Evolutionary conservation across 2,113 vertebrate species (phyloP).

Genomic region (Anoplopoma fimbria): DNA sequence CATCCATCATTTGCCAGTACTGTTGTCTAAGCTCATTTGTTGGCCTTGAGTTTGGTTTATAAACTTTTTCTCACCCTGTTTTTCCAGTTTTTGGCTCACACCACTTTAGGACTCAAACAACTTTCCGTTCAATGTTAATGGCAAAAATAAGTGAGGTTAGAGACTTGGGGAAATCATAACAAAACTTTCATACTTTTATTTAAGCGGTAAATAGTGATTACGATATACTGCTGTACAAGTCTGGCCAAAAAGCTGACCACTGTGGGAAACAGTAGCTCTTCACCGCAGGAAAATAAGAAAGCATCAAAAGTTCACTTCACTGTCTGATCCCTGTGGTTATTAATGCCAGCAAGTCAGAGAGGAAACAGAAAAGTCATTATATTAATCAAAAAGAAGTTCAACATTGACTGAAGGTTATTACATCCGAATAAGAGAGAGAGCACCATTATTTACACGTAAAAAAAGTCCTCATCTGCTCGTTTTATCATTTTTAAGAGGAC

Average conservation of each 20-base stretch:
- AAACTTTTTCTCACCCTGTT: conserved; percentile 2
- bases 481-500: conserved; percentile 32
- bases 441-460: not conserved
- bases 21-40: conserved; percentile 39
- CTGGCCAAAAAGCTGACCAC: conserved; percentile 6
- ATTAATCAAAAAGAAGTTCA: conserved; percentile 35
- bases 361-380: conserved; percentile 14
- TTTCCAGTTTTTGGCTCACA: conserved; percentile 13
- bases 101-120: too few species aligned
- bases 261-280: conserved; percentile 8
- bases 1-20: conserved; percentile 70
- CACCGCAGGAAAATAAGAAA: conserved; percentile 17
- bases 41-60: conserved; percentile 13
- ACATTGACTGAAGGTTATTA: conserved; percentile 27
- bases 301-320: conserved; percentile 12
- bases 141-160: not conserved
- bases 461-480: not conserved
- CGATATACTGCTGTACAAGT: not conserved
- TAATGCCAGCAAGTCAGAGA: conserved; percentile 54
- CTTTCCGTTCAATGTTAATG: conserved; percentile 10
- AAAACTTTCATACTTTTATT: not conserved
- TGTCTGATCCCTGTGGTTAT: conserved; percentile 28
- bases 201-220: conserved; percentile 4
- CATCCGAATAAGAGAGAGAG: not conserved
- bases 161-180: not conserved